Base-by-base conservation (phyloP, 2,888 invertebrate genomes). In the Siphonodentalium dalli region DNA sequence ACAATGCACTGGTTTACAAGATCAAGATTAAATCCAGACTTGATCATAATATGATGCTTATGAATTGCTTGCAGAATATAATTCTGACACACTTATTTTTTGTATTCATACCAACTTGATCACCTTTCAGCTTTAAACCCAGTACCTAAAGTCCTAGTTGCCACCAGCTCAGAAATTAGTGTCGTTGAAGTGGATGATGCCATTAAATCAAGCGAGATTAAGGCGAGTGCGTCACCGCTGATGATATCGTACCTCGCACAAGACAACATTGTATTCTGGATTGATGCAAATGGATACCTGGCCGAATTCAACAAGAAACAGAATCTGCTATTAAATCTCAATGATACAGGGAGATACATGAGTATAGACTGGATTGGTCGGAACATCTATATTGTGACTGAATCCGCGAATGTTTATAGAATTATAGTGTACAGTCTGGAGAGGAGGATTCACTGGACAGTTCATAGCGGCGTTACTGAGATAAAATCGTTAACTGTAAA, bases 361-460 rank as follows among this genome's bases (percentile, higher is more conserved):
- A 87, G 90, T 2, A 85, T 92, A 0, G 94, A 96, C 81, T 96
- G 95, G 95, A 87, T 95, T 37, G 88, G 90, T 42, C 86, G 93
- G 42, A 87, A 88, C 39, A 83, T 95, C 6, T 95, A 91, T 78
- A 93, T 92, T 88, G 86, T 89, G 0, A 92, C 92, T 79, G 74
- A 85, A 20, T 53, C 52, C 24, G 21, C 28, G 13, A 34, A 48
- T n/a, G 42, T 43, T 11, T 50, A 46, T 85, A 53, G 85, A 29
- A 74, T 82, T 35, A 68, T 70, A 59, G 63, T 68, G 38, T 75
- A 75, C 47, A 69, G 74, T 51, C 58, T 81, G 5, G 73, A 76
- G 49, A n/a, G n/a, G n/a, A n/a, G n/a, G n/a, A n/a, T n/a, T n/a
- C n/a, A n/a, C n/a, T n/a, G n/a, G n/a, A n/a, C n/a, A n/a, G n/a